These are phyloP conservation scores for Tauraco erythrolophus DNA, from an alignment of 2,113 vertebrate species.

Conservation along the genomic window DNA sequence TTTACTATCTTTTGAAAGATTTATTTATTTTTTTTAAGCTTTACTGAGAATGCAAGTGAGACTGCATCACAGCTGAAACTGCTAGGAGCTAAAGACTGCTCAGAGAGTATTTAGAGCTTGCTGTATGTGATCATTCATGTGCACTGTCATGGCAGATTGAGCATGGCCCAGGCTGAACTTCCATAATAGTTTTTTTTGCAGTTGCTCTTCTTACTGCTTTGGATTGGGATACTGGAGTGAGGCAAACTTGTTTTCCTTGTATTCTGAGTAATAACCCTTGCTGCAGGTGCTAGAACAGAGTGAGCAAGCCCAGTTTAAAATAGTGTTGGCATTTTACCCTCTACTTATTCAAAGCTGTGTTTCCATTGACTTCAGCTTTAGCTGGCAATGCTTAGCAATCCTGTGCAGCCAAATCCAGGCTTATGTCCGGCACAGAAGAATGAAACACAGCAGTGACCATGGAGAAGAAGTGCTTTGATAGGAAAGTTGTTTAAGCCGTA, in stretches of 20 bases:
- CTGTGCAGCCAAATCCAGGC: not conserved
- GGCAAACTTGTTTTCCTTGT: not conserved
- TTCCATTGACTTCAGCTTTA: constrained; percentile 17
- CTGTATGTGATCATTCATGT: not conserved
- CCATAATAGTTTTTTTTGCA: not conserved
- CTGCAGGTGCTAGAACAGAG: not conserved
- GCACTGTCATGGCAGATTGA: not conserved
- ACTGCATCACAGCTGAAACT: not conserved
- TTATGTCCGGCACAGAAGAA: not conserved
- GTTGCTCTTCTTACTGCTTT: not conserved
- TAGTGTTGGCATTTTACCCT: not conserved
- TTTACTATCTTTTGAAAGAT: not conserved
- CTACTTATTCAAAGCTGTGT: not conserved
- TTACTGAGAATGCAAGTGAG: not conserved
- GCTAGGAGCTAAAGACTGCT: not conserved
- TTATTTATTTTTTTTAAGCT: not conserved
- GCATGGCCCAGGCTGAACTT: not conserved
- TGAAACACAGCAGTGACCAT: not conserved
- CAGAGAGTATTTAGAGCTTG: not conserved
- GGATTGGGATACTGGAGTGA: not conserved
- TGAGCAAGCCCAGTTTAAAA: not conserved
- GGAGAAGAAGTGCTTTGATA: not conserved
- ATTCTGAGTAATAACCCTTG: not conserved
- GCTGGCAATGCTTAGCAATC: not conserved
- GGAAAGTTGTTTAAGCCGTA: not conserved